Evolutionary conservation across 2,797 vertebrate species (phyloP), one percentile per base, ranked within the genome.

Genomic region (Falco berigora): DNA sequence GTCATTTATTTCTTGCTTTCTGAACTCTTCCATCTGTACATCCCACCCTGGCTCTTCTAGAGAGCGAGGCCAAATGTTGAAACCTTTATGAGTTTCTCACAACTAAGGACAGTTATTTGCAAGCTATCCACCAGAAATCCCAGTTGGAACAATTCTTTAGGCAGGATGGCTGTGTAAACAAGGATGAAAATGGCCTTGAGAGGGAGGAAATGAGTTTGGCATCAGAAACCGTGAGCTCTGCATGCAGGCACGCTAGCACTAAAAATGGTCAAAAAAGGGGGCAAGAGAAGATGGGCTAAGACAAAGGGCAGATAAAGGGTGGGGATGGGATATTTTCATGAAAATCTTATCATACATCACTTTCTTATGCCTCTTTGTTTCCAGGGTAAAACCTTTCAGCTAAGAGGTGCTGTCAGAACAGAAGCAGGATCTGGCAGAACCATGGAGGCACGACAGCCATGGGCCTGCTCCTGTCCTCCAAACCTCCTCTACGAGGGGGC

Each of bases 161-260:
- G 66, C 46, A 88, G 50, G 75, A 50, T 74, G 56, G n/a, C 55
- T 84, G 49, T 77, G 36, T 96, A 96, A 96, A 94, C 85, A 92
- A 93, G 92, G 79, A 83, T 72, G 90, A 90, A 95, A 94, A 94
- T 32, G 52, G 79, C 76, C 92, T 95, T 95, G 76, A 69, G 69
- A 95, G 27, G 32, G 76, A 94, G 90, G 86, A 95, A 95, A 92
- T 87, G 15, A 90, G 30, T 75, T 77, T 86, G 64, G 88, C 88
- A 88, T 72, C 56, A 88, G 55, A 86, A 95, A 30, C 44, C 4
- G 0, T 44, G 28, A 94, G 66, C 24, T 88, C 49, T 72, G 61
- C 46, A 27, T 38, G 82, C 58, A 90, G 58, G 53, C 93, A 95
- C 2, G 40, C 49, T 44, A 91, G 46, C 56, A 55, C 46, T 75